Evolutionary conservation across 2,888 invertebrate genomes (phyloP).

Genomic region (Acronicta aceris): DNA sequence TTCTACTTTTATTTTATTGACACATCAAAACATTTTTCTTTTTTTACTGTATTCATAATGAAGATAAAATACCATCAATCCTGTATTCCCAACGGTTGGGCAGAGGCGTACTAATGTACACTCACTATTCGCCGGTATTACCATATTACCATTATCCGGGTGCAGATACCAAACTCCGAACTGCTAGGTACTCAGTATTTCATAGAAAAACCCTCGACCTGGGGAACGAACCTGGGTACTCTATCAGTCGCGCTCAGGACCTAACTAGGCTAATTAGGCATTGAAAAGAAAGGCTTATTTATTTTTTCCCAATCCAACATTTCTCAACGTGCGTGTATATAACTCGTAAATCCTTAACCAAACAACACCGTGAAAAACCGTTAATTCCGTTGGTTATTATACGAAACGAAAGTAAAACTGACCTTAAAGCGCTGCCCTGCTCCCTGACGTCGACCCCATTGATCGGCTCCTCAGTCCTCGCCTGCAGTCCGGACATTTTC

Average conservation of each 20-base stretch:
- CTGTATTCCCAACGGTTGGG: too few species aligned
- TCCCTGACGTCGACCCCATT: conserved; percentile 86
- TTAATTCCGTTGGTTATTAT: conserved; percentile 19
- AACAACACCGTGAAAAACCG: conserved; percentile 17
- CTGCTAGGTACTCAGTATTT: too few species aligned
- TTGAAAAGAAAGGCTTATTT: background rate
- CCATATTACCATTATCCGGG: too few species aligned
- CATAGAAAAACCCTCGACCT: too few species aligned
- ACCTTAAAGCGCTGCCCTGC: conserved; percentile 86
- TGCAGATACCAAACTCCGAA: too few species aligned
- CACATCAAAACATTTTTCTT: too few species aligned
- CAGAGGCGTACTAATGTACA: too few species aligned
- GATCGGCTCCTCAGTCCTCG: conserved; percentile 79
- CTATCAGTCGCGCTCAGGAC: too few species aligned
- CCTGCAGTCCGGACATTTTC: conserved; percentile 86
- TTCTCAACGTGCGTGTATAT: background rate
- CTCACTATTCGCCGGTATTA: too few species aligned
- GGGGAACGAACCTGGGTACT: too few species aligned
- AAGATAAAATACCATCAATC: too few species aligned
- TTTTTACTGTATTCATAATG: too few species aligned
- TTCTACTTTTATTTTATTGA: conserved; percentile 19
- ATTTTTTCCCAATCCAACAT: background rate
- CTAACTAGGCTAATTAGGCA: background rate
- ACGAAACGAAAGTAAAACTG: conserved; percentile 54
- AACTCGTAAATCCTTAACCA: conserved; percentile 2